Base-by-base conservation (phyloP, 2,113 vertebrate species). In the Campylomormyrus tamandua region DNA sequence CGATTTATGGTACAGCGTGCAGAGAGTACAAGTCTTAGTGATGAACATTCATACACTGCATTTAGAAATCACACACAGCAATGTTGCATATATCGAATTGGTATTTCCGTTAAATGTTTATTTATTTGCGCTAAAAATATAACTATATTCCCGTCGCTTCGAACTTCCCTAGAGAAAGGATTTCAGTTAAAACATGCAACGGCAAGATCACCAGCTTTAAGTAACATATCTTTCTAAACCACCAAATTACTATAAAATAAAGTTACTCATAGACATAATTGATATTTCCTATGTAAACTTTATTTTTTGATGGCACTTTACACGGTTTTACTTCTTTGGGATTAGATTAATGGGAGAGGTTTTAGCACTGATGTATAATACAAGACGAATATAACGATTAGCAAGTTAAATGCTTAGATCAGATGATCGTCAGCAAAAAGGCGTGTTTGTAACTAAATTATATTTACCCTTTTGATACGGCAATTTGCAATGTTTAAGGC, bases 241-340 rank as follows among this genome's bases (percentile, higher is more conserved):
- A 48, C 15, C 53, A 42, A 86, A 35, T 50, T 74, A 42, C 85
- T 77, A 27, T n/a, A 74, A 45, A 35, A 50, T 70, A 49, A 66
- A 49, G 49, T 5, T 89, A n/a, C 77, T 45, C 49, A 50, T 66
- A 50, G 89, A 90, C 91, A 91, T 93, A 91, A 91, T 90, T 86
- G 83, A 27, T 0, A 87, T 87, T 91, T 83, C 27, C 24, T 31
- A 89, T 24, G 3, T 90, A 90, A 77, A 90, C 92, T 91, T 91
- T 92, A 94, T 92, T 94, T 94, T 95, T 95, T 95, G 95, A 95
- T 52, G 92, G 95, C 95, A 96, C 96, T 96, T 96, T 96, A 96
- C 94, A 91, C 94, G 93, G 94, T 95, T 95, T 74, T 66, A 80
- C 56, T 91, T 93, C 94, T 94, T 92, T 94, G 95, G 49, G 93